Evolutionary conservation across 1,140 invertebrate species (phyloP).

Genomic region (Leptinotarsa undecemlineata): DNA sequence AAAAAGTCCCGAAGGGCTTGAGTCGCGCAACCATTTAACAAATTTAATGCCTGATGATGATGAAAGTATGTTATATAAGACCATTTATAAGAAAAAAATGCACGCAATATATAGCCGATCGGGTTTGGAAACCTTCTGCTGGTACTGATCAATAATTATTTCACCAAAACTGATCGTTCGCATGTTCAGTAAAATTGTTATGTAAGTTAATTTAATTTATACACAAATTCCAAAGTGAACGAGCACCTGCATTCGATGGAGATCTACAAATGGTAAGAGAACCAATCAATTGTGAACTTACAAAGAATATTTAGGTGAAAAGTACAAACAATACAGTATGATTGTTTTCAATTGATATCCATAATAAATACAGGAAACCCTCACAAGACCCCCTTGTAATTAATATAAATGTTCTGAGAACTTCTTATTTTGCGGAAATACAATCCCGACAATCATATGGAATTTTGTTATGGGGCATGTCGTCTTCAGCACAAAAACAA

Average conservation of each 20-base stretch:
- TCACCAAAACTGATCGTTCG: constrained; percentile 12
- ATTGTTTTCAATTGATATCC: too few species aligned
- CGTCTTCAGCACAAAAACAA: too few species aligned
- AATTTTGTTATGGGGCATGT: too few species aligned
- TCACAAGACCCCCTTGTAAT: too few species aligned
- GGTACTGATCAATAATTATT: not conserved
- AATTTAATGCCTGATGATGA: constrained; percentile 2
- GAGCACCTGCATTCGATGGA: not conserved
- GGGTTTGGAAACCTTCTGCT: not conserved
- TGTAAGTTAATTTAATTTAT: constrained; percentile 4
- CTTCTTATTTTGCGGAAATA: too few species aligned
- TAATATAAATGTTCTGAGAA: too few species aligned
- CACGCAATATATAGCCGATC: not conserved
- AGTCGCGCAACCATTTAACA: not conserved
- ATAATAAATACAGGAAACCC: too few species aligned
- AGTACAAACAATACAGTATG: too few species aligned
- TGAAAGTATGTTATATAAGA: constrained; percentile 11
- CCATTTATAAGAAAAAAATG: not conserved
- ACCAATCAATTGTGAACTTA: too few species aligned
- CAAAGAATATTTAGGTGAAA: too few species aligned
- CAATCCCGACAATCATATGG: too few species aligned
- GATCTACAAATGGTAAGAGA: too few species aligned
- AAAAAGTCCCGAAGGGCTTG: not conserved
- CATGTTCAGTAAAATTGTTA: not conserved
- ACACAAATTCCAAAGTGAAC: not conserved